These are phyloP conservation scores for Catamblyrhynchus diadema DNA, from an alignment of 2,797 vertebrate species.

Conservation along the genomic window DNA sequence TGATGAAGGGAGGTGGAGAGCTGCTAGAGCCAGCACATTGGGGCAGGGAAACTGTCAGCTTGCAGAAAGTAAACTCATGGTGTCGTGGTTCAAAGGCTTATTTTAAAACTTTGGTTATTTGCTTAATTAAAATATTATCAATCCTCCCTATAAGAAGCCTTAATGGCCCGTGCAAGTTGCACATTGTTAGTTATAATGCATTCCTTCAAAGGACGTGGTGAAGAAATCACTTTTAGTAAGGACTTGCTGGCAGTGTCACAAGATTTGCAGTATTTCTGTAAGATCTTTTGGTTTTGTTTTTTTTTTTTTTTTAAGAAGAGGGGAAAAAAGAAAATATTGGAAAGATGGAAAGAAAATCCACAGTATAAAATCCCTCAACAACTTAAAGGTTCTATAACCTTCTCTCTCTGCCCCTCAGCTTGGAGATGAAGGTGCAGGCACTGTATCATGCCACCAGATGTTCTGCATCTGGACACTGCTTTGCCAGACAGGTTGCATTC, in stretches of 20 bases:
- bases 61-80: not conserved
- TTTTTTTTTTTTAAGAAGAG: not conserved
- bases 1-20: not conserved
- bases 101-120: not conserved
- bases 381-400: not conserved
- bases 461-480: not conserved
- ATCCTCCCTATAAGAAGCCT: not conserved
- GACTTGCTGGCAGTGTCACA: constrained; percentile 2
- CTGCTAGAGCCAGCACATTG: accelerated
- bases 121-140: constrained; percentile 6
- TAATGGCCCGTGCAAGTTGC: not conserved
- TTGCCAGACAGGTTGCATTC: constrained; percentile 12
- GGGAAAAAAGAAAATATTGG: not conserved
- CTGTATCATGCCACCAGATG: not conserved
- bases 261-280: not conserved
- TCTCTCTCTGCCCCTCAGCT: not conserved
- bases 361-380: not conserved
- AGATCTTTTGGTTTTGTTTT: not conserved
- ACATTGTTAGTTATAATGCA: accelerated
- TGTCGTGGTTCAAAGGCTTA: not conserved
- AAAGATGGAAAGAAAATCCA: not conserved
- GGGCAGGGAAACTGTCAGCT: not conserved
- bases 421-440: not conserved
- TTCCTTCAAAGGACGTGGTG: not conserved
- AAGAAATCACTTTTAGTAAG: constrained; percentile 24